A percentile compares a stretch with the other conserved stretches of the same genome.
Conservation (phyloP, 2,797 vertebrate genomes). For the Gila robusta region DNA sequence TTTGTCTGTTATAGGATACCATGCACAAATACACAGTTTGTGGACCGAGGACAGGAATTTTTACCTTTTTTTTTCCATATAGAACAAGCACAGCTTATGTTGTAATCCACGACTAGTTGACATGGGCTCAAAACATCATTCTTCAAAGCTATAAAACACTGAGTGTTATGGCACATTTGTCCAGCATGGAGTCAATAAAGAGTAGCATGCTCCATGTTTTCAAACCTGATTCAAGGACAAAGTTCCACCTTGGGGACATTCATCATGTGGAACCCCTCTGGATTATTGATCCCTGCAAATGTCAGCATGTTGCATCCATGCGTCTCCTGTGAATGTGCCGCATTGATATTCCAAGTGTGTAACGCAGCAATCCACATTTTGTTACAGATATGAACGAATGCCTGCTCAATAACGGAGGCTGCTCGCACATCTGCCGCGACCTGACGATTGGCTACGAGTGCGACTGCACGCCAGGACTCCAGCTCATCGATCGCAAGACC, state of each 20-base stretch:
- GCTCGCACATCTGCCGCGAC: slow-evolving; percentile 96
- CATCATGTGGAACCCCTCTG: neutral
- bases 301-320: neutral
- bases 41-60: neutral
- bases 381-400: slow-evolving; percentile 92
- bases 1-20: neutral
- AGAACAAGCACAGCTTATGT: neutral
- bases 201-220: slow-evolving; percentile 7
- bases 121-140: neutral
- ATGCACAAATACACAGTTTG: neutral
- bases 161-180: neutral
- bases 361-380: neutral
- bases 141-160: neutral
- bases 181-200: neutral
- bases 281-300: slow-evolving; percentile 19
- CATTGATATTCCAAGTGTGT: slow-evolving; percentile 33
- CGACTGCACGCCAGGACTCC: slow-evolving; percentile 93
- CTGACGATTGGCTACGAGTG: slow-evolving; percentile 92
- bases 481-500: slow-evolving; percentile 92
- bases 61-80: neutral
- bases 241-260: neutral
- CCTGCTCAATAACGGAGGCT: slow-evolving; percentile 93
- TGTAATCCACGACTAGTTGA: neutral
- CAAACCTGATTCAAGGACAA: slow-evolving; percentile 19
- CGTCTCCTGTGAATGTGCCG: neutral